Conservation (phyloP, 2,797 vertebrate genomes). For the Euthynnus affinis region DNA sequence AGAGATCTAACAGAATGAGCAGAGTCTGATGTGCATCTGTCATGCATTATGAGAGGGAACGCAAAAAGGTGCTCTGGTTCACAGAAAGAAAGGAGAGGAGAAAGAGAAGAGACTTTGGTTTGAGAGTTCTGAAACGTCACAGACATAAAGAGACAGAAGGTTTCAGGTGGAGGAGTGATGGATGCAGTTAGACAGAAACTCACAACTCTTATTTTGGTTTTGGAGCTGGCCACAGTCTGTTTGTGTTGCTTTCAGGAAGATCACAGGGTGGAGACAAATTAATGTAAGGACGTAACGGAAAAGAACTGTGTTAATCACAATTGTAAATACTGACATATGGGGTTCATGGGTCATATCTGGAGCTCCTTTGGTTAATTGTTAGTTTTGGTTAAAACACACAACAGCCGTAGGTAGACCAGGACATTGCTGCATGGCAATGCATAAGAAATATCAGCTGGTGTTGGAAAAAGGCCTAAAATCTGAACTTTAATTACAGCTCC, state of each 20-base stretch:
- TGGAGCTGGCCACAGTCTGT: too few relatives aligned
- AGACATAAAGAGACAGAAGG: constrained; percentile 17
- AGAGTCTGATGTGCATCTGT: constrained; percentile 77
- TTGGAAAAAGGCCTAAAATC: not conserved
- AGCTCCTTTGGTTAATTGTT: not conserved
- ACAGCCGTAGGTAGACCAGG: not conserved
- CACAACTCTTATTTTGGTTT: too few relatives aligned
- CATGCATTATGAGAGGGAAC: constrained; percentile 73
- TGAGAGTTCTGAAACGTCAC: constrained; percentile 28
- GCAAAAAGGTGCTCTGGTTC: constrained; percentile 69
- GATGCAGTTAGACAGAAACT: not conserved
- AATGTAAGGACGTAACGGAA: not conserved
- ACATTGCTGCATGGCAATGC: too few relatives aligned
- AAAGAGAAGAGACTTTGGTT: constrained; percentile 19
- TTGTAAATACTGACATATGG: not conserved
- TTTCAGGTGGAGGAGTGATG: constrained; percentile 10
- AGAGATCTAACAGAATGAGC: constrained; percentile 67
- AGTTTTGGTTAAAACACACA: not conserved
- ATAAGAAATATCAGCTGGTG: not conserved
- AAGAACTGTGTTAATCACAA: not conserved
- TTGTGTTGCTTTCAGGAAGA: not conserved
- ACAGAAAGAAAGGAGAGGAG: constrained; percentile 39
- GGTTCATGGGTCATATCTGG: not conserved
- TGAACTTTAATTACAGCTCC: constrained; percentile 13
- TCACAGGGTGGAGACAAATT: not conserved